Base-by-base conservation (phyloP, 2,113 vertebrate species). In the Percina caprodes region DNA sequence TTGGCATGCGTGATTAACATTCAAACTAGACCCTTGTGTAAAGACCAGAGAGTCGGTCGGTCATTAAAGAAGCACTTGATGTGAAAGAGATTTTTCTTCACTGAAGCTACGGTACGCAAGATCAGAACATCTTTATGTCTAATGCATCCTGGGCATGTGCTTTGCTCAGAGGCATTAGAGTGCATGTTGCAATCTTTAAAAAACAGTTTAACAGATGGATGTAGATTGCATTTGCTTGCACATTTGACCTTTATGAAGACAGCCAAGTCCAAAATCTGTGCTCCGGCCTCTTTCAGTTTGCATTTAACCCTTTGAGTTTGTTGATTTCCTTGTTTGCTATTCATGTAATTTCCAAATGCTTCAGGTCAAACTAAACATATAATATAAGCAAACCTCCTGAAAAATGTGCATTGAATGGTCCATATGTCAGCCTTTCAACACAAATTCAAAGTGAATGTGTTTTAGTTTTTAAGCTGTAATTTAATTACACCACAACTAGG, bases 351-450 rank as follows among this genome's bases (percentile, higher is more conserved):
- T 33, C 26, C 49, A 58, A 56, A 70, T 56, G n/a, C n/a, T 24
- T 45, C 10, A 16, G n/a, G 39, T 51, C 10, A 2, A 23, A 65
- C 23, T 33, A 21, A 62, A 26, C 21, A 8, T 2, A 18, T 13
- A 4, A 54, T 52, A 8, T 49, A 33, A 7, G 42, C 23, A 72
- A 15, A 60, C 39, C 42, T 68, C 6, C 16, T 26, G 49, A 24
- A 59, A 77, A 16, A 12, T 3, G 5, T 82, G n/a, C 11, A 33
- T 70, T 74, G 14, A 62, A 69, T 49, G n/a, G 7, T 77, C 65
- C 46, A 56, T 61, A 70, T 59, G 72, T 79, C 52, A 74, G 46
- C 48, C 23, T 59, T 26, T 55, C 14, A 55, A 74, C 72, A 49
- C 12, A 55, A 1, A 39, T 69, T 82, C n/a, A 66, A 49, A 52